Evolutionary conservation across 2,113 vertebrate species (phyloP).

Genomic region (Benitochromis conjunctus): DNA sequence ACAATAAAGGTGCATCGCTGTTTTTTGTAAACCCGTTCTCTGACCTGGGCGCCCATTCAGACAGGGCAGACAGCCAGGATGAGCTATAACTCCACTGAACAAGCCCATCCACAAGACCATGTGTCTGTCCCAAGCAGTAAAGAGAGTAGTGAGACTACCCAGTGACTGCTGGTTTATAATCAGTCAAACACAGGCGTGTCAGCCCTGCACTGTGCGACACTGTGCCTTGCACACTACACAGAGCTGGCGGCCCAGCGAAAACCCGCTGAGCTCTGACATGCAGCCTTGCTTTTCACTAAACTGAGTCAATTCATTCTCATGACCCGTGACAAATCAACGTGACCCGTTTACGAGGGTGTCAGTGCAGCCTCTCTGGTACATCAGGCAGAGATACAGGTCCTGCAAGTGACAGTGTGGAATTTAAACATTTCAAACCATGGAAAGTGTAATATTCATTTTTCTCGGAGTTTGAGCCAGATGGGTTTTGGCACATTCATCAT

Average conservation of each 20-base stretch:
- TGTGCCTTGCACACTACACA: conserved; percentile 30
- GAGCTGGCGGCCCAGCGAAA: not conserved
- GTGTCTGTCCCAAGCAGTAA: conserved; percentile 62
- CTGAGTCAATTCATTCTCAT: conserved; percentile 49
- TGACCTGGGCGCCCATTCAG: conserved; percentile 63
- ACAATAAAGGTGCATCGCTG: conserved; percentile 67
- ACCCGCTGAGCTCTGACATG: conserved; percentile 20
- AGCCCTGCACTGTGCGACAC: conserved; percentile 29
- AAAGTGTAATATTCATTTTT: conserved; percentile 46
- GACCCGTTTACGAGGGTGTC: conserved; percentile 45
- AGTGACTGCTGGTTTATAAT: conserved; percentile 76
- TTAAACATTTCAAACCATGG: conserved; percentile 63
- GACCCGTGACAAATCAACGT: conserved; percentile 51
- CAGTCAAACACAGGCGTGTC: conserved; percentile 71
- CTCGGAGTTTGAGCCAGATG: conserved; percentile 22
- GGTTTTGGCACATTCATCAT: conserved; percentile 35
- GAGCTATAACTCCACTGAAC: conserved; percentile 49
- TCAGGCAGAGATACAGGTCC: conserved; percentile 44
- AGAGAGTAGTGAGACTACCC: conserved; percentile 71
- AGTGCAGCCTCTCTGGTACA: conserved; percentile 29
- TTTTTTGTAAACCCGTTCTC: conserved; percentile 61
- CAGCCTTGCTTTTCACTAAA: conserved; percentile 25
- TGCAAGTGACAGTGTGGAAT: conserved; percentile 50
- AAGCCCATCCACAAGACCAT: conserved; percentile 44
- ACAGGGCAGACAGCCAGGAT: conserved; percentile 47